Evolutionary conservation across 1,140 invertebrate genomes (phyloP), one percentile per base, ranked within the genome.

Genomic region (Theocolax elegans): DNA sequence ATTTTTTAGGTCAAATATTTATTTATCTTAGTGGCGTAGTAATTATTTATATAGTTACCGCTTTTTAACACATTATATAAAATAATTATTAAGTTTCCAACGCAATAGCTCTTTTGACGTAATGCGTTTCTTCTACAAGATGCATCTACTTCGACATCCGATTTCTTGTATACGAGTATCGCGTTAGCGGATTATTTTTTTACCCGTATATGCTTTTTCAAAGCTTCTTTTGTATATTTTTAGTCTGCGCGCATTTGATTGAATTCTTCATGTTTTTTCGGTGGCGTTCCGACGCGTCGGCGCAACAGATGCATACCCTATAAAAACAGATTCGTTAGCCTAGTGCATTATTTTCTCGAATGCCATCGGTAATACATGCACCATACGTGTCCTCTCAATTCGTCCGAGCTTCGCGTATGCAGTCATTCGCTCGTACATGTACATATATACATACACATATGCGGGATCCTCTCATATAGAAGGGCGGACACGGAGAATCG

Each of bases 201-300:
- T n/a, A n/a, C n/a, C n/a, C n/a, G n/a, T n/a, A n/a, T 15, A 31
- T 35, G 51, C 27, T 54, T 35, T 54, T 54, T 54, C 51, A 15
- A 54, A 15, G n/a, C 0, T n/a, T 8, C 31, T 31, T 25, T 54
- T 54, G 51, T 54, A 31, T 54, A 54, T 54, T 54, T 54, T 54
- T 15, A 9, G 29, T 54, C 51, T 29, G 51, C 51, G 15, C 19
- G 29, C 29, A 54, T 54, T 35, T 54, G 29, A 54, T 54, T 29
- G 51, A 54, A 27, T 54, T 19, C 29, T 54, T n/a, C 27, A 54
- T 31, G 29, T 54, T 54, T 54, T 19, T 19, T 48, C 44, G 2
- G 3, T 10, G 40, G 12, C n/a, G n/a, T n/a, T n/a, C n/a, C n/a
- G n/a, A n/a, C n/a, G n/a, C n/a, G 4, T 35, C 31, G 31, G 4